Evolutionary conservation across 2,888 invertebrate genomes (phyloP).

Genomic region (Philopedon plagiatum): DNA sequence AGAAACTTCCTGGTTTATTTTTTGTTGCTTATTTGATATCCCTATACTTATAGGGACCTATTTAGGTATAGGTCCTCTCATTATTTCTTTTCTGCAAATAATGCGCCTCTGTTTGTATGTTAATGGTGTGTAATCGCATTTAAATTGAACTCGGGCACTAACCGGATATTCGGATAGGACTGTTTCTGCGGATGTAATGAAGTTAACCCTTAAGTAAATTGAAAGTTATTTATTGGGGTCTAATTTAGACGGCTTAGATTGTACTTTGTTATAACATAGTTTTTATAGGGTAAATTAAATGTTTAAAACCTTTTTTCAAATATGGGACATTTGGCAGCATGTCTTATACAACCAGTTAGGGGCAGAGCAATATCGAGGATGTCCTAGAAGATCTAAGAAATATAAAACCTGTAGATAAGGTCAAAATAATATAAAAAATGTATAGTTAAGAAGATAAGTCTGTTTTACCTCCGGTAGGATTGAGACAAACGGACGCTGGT

Average conservation of each 20-base stretch:
- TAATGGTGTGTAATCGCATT: constrained; percentile 11
- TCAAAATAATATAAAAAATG: too few species aligned
- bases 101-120: background rate
- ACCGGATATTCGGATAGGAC: background rate
- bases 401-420: too few species aligned
- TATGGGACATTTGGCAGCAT: too few species aligned
- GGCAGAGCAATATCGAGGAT: too few species aligned
- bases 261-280: background rate
- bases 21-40: background rate
- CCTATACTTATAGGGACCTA: too few species aligned
- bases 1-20: background rate
- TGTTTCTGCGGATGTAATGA: constrained; percentile 20
- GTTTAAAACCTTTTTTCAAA: too few species aligned
- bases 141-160: constrained; percentile 4
- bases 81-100: constrained; percentile 4
- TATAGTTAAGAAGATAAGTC: too few species aligned
- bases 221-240: constrained; percentile 15
- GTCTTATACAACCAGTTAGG: too few species aligned
- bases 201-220: constrained; percentile 25
- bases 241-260: constrained; percentile 10
- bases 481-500: too few species aligned
- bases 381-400: too few species aligned
- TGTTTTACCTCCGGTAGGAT: too few species aligned
- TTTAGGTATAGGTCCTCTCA: too few species aligned
- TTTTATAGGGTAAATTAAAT: background rate